These are phyloP conservation scores for Synergus gifuensis DNA, from an alignment of 2,888 invertebrate species.

Conservation along the genomic window DNA sequence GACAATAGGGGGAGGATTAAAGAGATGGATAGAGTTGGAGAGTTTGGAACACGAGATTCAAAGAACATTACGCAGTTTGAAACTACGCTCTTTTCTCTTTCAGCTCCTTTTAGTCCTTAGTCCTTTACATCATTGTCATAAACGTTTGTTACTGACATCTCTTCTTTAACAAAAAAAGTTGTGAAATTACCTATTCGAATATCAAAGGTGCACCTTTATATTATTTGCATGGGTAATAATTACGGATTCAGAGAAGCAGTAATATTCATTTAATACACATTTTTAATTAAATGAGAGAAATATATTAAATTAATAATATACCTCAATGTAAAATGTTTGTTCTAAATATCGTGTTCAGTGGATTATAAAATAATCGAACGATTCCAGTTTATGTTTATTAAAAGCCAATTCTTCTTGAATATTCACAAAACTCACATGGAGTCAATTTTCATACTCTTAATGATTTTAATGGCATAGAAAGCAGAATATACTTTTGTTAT, in stretches of 20 bases:
- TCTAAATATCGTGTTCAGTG: neutral
- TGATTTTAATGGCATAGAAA: neutral
- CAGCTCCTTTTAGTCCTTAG: neutral
- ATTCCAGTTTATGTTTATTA: neutral
- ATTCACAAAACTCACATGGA: too few species aligned
- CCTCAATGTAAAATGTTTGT: neutral
- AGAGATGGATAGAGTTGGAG: conserved; percentile 12
- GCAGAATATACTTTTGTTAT: neutral
- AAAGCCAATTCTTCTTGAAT: too few species aligned
- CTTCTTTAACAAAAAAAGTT: neutral
- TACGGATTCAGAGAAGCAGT: neutral
- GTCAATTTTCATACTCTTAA: too few species aligned
- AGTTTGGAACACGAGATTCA: conserved; percentile 4
- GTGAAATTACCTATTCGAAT: too few species aligned
- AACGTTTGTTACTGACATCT: neutral
- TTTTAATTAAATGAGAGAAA: neutral
- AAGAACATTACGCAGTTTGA: conserved; percentile 8
- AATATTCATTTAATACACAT: neutral
- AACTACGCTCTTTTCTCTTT: neutral
- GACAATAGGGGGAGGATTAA: conserved; percentile 12
- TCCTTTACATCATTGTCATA: neutral
- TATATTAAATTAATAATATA: neutral
- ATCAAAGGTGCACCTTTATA: too few species aligned
- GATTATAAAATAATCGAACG: neutral
- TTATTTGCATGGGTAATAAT: too few species aligned